A percentile compares a stretch with the other conserved stretches of the same genome.
Conservation (phyloP, 2,888 invertebrate genomes). For the Cataglyphis cursor region DNA sequence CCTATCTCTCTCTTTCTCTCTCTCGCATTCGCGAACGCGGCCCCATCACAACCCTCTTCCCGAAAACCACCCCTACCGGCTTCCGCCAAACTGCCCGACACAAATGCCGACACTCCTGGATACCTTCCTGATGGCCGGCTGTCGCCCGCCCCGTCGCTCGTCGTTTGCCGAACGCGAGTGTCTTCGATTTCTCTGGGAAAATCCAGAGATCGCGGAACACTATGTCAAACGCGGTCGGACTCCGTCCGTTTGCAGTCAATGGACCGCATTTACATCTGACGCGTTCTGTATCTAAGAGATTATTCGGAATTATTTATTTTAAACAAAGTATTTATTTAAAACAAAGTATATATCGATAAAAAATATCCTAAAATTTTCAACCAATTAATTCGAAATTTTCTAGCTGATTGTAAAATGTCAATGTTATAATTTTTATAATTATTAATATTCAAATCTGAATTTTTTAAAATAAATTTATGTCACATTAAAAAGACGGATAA, state of each 20-base stretch:
- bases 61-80: slow-evolving; percentile 74
- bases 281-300: background rate
- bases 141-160: slow-evolving; percentile 67
- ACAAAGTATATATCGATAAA: background rate
- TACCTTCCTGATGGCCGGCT: slow-evolving; percentile 61
- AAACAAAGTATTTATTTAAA: background rate
- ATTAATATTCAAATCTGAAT: background rate
- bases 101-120: slow-evolving; percentile 71
- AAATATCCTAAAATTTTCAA: background rate
- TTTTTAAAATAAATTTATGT: background rate
- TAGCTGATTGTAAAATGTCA: background rate
- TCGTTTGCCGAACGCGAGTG: slow-evolving; percentile 37
- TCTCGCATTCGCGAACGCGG: slow-evolving; percentile 27
- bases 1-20: slow-evolving; percentile 39
- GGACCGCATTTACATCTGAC: slow-evolving; percentile 16
- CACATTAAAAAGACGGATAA: background rate
- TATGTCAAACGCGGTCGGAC: slow-evolving; percentile 11
- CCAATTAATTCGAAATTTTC: background rate
- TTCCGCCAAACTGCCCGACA: slow-evolving; percentile 72
- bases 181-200: slow-evolving; percentile 50
- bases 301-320: background rate
- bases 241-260: slow-evolving; percentile 1
- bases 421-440: background rate
- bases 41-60: slow-evolving; percentile 68
- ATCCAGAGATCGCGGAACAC: slow-evolving; percentile 33